Evolutionary conservation across 2,113 vertebrate genomes (phyloP).

Genomic region (Casuarius casuarius): DNA sequence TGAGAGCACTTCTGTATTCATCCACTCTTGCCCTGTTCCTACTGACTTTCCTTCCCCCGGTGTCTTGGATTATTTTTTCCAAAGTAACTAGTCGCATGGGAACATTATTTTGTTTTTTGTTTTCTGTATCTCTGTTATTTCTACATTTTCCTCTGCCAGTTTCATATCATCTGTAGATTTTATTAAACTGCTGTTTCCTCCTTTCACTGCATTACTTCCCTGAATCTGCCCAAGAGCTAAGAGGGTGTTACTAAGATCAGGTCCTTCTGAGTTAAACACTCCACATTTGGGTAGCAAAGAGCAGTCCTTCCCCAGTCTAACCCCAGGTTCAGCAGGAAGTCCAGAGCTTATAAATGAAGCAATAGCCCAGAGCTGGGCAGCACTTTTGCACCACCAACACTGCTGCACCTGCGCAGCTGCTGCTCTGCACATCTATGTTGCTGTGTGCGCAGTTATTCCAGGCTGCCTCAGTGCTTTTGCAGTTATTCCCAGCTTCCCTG

Average conservation of each 20-base stretch:
- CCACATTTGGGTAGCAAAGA: not conserved
- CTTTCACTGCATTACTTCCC: not conserved
- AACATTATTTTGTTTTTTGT: not conserved
- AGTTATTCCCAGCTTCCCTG: not conserved
- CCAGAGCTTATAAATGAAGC: not conserved
- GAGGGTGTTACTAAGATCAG: not conserved
- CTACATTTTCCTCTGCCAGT: not conserved
- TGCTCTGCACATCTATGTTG: not conserved
- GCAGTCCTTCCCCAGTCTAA: not conserved
- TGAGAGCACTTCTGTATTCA: not conserved
- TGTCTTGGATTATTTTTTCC: not conserved
- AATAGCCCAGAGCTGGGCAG: not conserved
- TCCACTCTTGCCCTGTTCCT: not conserved
- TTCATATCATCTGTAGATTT: not conserved
- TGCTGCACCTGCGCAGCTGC: not conserved
- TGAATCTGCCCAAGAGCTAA: not conserved
- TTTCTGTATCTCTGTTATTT: not conserved
- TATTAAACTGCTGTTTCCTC: slow-evolving; percentile 28
- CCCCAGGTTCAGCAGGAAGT: not conserved
- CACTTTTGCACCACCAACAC: not conserved
- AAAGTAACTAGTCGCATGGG: not conserved
- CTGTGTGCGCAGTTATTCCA: not conserved
- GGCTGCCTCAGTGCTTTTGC: not conserved
- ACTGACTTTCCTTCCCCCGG: not conserved
- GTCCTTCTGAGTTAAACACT: not conserved